These are phyloP conservation scores for Cheilosia urbana DNA, from an alignment of 2,888 invertebrate species.

Conservation along the genomic window DNA sequence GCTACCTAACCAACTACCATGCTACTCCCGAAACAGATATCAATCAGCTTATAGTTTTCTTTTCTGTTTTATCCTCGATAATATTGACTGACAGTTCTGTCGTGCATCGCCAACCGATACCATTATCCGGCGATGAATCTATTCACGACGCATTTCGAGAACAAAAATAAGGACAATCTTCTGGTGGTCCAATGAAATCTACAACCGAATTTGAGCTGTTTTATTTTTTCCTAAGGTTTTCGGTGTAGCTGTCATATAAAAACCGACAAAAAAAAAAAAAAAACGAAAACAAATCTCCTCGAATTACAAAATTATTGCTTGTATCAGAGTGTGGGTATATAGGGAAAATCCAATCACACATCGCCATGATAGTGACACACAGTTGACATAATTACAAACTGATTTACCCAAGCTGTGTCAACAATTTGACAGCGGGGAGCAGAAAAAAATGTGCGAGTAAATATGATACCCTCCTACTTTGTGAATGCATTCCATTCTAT, in stretches of 20 bases:
- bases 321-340: neutral
- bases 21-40: slow-evolving; percentile 59
- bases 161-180: slow-evolving; percentile 36
- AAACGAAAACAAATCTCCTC: slow-evolving; percentile 43
- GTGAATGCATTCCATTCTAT: slow-evolving; percentile 60
- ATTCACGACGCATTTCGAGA: slow-evolving; percentile 45
- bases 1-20: slow-evolving; percentile 12
- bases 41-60: slow-evolving; percentile 52
- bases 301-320: slow-evolving; percentile 48
- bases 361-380: slow-evolving; percentile 20
- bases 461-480: slow-evolving; percentile 16
- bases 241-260: slow-evolving; percentile 9
- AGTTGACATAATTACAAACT: slow-evolving; percentile 67
- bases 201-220: slow-evolving; percentile 52
- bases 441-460: slow-evolving; percentile 13
- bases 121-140: slow-evolving; percentile 45
- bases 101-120: slow-evolving; percentile 45
- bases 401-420: slow-evolving; percentile 67
- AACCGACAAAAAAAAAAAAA: slow-evolving; percentile 2
- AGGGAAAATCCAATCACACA: slow-evolving; percentile 48
- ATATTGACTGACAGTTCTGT: slow-evolving; percentile 71
- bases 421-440: slow-evolving; percentile 38
- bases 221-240: slow-evolving; percentile 23
- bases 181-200: slow-evolving; percentile 59
- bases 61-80: slow-evolving; percentile 26